phyloP scores from a whole-genome alignment of 2,113 vertebrate species.

The Pomatorhinus ruficollis region DNA sequence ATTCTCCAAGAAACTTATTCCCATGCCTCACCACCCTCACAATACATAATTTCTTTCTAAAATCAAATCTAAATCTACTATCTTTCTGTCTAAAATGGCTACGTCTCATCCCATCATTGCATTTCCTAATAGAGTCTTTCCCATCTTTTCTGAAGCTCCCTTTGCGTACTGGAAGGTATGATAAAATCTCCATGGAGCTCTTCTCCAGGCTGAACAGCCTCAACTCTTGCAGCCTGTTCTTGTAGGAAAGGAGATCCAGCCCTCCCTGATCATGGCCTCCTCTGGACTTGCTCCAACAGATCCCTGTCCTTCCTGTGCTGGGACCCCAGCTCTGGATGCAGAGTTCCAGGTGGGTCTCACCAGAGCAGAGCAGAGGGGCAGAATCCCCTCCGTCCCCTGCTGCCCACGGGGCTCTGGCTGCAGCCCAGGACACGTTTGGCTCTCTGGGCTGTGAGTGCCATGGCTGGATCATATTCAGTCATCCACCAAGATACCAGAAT shows the following conservation, averaged over 20 bases:
- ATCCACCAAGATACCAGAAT: not conserved
- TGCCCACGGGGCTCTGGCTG: not conserved
- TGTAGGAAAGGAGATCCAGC: not conserved
- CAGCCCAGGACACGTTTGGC: not conserved
- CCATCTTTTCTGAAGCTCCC: not conserved
- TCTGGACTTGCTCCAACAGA: fast-evolving
- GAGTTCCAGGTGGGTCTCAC: not conserved
- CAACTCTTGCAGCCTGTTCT: not conserved
- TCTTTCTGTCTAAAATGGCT: not conserved
- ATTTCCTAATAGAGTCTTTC: not conserved
- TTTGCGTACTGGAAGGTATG: not conserved
- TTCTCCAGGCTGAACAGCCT: not conserved
- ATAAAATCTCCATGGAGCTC: not conserved
- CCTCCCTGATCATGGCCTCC: no score
- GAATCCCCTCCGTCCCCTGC: not conserved
- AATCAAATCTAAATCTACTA: not conserved
- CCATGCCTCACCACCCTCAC: not conserved
- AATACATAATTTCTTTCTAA: not conserved
- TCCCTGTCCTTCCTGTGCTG: not conserved
- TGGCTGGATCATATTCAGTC: not conserved
- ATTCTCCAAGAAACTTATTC: not conserved
- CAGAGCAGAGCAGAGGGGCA: not conserved
- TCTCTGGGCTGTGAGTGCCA: not conserved
- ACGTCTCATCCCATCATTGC: no score
- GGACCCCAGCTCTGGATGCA: not conserved